A percentile compares a stretch with the other conserved stretches of the same genome.
These are phyloP conservation scores for Drosophila oshimai DNA, from an alignment of 1,140 invertebrate species.

Conservation along the genomic window DNA sequence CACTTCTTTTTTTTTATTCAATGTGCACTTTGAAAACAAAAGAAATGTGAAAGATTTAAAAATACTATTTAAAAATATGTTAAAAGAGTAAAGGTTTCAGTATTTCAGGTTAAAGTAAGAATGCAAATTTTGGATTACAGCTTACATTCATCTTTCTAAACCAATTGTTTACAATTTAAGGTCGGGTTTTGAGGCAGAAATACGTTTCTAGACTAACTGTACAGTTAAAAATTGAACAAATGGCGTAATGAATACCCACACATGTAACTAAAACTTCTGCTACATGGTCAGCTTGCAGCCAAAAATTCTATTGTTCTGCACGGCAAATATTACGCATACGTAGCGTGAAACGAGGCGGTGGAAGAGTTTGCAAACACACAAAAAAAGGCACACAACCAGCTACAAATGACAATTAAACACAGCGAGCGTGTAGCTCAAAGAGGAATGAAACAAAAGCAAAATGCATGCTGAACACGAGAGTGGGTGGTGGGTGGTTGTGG, in stretches of 20 bases:
- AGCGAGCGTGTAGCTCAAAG: conserved; percentile 46
- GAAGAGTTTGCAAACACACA: conserved; percentile 22
- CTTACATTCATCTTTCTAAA: too few relatives aligned
- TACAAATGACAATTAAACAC: conserved; percentile 66
- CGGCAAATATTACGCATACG: conserved; percentile 50
- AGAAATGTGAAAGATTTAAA: too few relatives aligned
- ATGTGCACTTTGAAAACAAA: too few relatives aligned
- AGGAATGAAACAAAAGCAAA: conserved; percentile 46
- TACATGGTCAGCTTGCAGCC: conserved; percentile 31
- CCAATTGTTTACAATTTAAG: too few relatives aligned
- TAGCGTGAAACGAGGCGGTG: conserved; percentile 36
- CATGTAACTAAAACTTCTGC: conserved; percentile 19
- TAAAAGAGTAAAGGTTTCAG: too few relatives aligned
- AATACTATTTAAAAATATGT: too few relatives aligned
- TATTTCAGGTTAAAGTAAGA: too few relatives aligned
- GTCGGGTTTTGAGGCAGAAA: too few relatives aligned
- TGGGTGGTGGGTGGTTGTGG: background rate
- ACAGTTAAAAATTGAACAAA: too few relatives aligned
- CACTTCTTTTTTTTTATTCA: too few relatives aligned
- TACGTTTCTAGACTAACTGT: too few relatives aligned
- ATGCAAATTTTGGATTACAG: too few relatives aligned
- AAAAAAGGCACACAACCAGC: conserved; percentile 10
- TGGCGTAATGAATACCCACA: conserved; percentile 17
- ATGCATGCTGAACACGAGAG: conserved; percentile 7
- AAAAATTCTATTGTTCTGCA: conserved; percentile 58